Conservation (phyloP, 2,113 vertebrate species). For the Chrysochloris asiatica region DNA sequence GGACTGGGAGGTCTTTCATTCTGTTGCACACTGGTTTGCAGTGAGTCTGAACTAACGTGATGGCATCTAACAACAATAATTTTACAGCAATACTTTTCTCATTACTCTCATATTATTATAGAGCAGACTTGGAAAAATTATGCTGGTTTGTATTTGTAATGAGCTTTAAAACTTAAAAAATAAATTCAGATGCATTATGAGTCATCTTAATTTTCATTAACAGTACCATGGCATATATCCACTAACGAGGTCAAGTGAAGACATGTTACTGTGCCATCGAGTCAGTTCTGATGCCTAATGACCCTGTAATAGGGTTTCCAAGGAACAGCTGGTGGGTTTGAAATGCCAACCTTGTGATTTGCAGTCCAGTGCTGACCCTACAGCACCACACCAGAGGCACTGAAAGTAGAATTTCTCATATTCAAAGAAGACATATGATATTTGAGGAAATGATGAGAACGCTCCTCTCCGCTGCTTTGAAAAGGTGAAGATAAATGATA, state of each 20-base stretch:
- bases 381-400: too few relatives aligned
- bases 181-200: background rate
- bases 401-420: conserved; percentile 21
- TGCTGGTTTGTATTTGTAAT: background rate
- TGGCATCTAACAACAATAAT: too few relatives aligned
- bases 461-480: background rate
- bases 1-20: too few relatives aligned
- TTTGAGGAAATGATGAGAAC: background rate
- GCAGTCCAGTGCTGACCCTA: too few relatives aligned
- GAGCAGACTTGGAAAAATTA: background rate
- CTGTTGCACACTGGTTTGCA: too few relatives aligned
- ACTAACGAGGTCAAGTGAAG: background rate
- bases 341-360: too few relatives aligned
- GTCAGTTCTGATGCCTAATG: too few relatives aligned
- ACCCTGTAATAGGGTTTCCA: too few relatives aligned
- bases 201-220: background rate
- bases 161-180: conserved; percentile 1
- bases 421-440: background rate
- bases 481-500: background rate
- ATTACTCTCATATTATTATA: background rate
- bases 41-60: too few relatives aligned
- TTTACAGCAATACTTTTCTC: too few relatives aligned
- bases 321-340: too few relatives aligned
- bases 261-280: too few relatives aligned
- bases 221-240: background rate